These are phyloP conservation scores for Polypterus bichir DNA, from an alignment of 2,113 vertebrate species.

Conservation along the genomic window DNA sequence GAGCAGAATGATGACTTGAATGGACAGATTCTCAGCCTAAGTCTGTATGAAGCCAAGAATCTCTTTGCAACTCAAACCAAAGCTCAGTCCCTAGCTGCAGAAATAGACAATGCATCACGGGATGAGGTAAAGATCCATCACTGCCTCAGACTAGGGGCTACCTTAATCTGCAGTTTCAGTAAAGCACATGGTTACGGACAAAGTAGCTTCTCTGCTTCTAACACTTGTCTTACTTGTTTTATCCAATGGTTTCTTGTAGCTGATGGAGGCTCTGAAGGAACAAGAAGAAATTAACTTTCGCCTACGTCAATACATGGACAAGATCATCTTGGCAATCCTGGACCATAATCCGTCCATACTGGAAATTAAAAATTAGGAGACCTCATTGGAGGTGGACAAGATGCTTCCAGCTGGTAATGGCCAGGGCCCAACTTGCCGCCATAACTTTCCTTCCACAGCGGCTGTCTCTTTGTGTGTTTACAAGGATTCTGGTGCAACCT, in stretches of 20 bases:
- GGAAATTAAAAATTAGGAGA: constrained; percentile 82
- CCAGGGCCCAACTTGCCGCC: constrained; percentile 15
- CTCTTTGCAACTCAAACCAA: constrained; percentile 92
- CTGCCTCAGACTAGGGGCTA: background rate
- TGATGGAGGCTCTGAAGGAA: constrained; percentile 93
- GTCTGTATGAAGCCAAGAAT: constrained; percentile 87
- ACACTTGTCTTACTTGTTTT: too few relatives aligned
- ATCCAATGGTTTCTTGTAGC: constrained; percentile 41
- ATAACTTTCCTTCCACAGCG: constrained; percentile 32
- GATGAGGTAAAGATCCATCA: constrained; percentile 65
- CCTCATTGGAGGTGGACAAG: constrained; percentile 11
- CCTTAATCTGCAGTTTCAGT: too few relatives aligned
- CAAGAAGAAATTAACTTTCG: constrained; percentile 93
- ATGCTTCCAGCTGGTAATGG: background rate
- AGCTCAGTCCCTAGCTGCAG: constrained; percentile 89
- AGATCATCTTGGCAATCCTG: constrained; percentile 89
- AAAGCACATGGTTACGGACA: too few relatives aligned
- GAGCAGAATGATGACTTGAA: constrained; percentile 95
- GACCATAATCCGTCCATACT: constrained; percentile 95
- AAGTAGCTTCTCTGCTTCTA: too few relatives aligned
- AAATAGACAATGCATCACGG: constrained; percentile 87
- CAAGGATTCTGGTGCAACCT: constrained; percentile 31
- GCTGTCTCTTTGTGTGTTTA: constrained; percentile 25
- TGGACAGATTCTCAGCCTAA: constrained; percentile 90
- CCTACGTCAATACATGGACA: constrained; percentile 95